These are phyloP conservation scores for Seriola dumerili DNA, from an alignment of 2,113 vertebrate species.

Conservation along the genomic window DNA sequence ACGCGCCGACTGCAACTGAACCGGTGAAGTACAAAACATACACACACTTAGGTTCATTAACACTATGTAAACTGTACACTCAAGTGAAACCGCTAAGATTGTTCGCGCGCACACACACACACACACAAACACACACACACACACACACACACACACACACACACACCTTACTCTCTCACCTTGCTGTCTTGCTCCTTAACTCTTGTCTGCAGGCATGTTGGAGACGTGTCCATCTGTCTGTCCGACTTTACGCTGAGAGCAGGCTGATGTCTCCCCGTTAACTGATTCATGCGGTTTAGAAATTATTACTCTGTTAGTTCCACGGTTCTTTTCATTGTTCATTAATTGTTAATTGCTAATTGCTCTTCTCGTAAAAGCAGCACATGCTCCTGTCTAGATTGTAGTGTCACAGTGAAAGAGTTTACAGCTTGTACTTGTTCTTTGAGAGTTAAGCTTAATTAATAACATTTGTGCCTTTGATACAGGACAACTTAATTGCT, in stretches of 20 bases:
- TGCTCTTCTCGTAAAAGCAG: neutral
- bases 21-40: neutral
- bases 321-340: neutral
- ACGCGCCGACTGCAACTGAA: neutral
- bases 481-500: neutral
- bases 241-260: slow-evolving; percentile 68
- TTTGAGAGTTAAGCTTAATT: neutral
- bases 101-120: no score
- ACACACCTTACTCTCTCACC: neutral
- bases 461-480: neutral
- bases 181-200: slow-evolving; percentile 56
- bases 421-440: neutral
- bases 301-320: neutral
- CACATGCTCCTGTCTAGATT: neutral
- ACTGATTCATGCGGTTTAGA: neutral
- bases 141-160: no score
- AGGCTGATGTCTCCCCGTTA: neutral
- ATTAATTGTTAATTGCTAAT: slow-evolving; percentile 1
- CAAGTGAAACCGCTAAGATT: neutral
- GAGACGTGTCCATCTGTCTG: slow-evolving; percentile 71
- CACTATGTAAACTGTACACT: neutral
- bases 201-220: slow-evolving; percentile 55
- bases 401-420: neutral
- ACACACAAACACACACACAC: neutral
- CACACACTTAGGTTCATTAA: neutral